Evolutionary conservation across 2,797 vertebrate species (phyloP), one percentile per base, ranked within the genome.

Genomic region (Podarcis lilfordi): DNA sequence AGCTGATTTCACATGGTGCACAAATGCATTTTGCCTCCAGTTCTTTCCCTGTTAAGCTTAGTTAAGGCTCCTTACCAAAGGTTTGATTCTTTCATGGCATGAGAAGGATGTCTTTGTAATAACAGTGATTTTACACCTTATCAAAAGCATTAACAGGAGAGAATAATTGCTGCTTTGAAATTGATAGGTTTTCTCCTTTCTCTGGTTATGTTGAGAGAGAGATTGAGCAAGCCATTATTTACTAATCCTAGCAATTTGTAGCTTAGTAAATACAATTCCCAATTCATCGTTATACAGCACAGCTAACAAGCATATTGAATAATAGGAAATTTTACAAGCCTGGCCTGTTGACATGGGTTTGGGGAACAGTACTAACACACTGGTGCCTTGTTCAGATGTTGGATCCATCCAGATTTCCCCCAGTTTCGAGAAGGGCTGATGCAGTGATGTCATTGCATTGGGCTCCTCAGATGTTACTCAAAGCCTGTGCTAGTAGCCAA

Each of bases 1-100:
- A 95, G 93, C 91, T 97, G 95, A 96, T 94, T 96, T 95, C 83
- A 86, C 92, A 69, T 93, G 92, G 93, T 82, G 84, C 84, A 91
- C 2, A 8, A 84, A 59, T 91, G 91, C 88, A 91, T 94, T 94
- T 2, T 0, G 78, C 40, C 89, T 93, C 80, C 40, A 59, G 91
- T 94, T 94, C 91, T 90, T 92, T 91, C 95, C 95, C 94, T 94
- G 91, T 69, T 5, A 85, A 94, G 82, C 55, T 95, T 93, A 88
- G 90, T 94, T 94, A 96, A 94, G 78, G 78, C 68, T 80, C 50
- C 11, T 91, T 64, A 89, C 92, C 91, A 95, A 87, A 94, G 84
- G 86, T 89, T 85, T 92, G 94, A 86, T 93, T 95, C 88, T 92
- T 81, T 92, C 94, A 91, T 96, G 95, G 84, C 86, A 88, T 92